These are phyloP conservation scores for Minunthozetes semirufus DNA, from an alignment of 2,888 invertebrate species.

Conservation along the genomic window DNA sequence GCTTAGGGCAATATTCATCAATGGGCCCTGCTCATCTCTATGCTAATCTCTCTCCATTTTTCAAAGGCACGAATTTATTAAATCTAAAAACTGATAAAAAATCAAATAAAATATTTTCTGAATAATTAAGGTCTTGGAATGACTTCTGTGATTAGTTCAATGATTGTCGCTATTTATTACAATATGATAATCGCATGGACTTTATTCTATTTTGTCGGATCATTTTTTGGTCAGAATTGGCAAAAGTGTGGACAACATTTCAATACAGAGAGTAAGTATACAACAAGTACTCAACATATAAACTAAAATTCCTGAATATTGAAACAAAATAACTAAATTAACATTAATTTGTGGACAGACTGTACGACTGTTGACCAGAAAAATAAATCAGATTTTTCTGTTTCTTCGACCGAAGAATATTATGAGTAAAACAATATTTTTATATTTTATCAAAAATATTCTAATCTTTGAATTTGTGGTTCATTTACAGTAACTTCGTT, in stretches of 20 bases:
- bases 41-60: slow-evolving; percentile 39
- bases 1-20: slow-evolving; percentile 41
- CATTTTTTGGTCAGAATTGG: slow-evolving; percentile 40
- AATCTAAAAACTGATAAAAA: background rate
- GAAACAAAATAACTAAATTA: background rate
- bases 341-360: slow-evolving; percentile 2
- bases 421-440: slow-evolving; percentile 38
- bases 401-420: slow-evolving; percentile 42
- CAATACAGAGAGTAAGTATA: slow-evolving; percentile 40
- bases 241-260: slow-evolving; percentile 40
- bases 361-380: slow-evolving; percentile 15
- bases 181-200: slow-evolving; percentile 43
- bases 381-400: slow-evolving; percentile 8
- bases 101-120: background rate
- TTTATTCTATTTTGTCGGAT: slow-evolving; percentile 41
- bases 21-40: slow-evolving; percentile 41
- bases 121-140: slow-evolving; percentile 39
- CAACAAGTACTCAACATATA: background rate
- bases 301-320: background rate
- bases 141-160: slow-evolving; percentile 40
- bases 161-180: slow-evolving; percentile 41
- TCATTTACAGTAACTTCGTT: slow-evolving; percentile 39
- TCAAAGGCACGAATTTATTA: slow-evolving; percentile 38
- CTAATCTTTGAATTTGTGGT: background rate
- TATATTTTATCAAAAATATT: background rate